Evolutionary conservation across 2,113 vertebrate genomes (phyloP).

Genomic region (Chlamydotis undulata): DNA sequence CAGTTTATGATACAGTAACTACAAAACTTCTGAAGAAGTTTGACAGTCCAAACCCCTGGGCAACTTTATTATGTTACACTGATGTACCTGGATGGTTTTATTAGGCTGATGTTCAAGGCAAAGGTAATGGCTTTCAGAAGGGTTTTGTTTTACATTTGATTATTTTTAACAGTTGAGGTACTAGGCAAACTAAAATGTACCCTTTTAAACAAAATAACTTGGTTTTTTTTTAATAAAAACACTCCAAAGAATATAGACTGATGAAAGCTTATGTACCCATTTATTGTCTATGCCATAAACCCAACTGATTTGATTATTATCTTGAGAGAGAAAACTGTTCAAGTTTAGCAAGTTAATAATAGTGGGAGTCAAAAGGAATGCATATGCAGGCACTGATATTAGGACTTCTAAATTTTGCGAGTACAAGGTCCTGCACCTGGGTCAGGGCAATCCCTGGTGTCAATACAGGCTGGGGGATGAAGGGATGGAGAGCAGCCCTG

Average conservation of each 20-base stretch:
- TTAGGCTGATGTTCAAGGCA: not conserved
- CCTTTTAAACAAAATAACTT: not conserved
- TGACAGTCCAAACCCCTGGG: not conserved
- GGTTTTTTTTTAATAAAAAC: not conserved
- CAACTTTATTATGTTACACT: not conserved
- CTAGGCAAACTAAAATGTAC: not conserved
- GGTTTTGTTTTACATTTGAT: not conserved
- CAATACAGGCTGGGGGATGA: not conserved
- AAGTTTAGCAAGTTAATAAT: not conserved
- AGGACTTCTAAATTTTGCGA: not conserved
- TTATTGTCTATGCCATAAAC: not conserved
- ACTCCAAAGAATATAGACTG: not conserved
- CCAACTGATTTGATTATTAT: not conserved
- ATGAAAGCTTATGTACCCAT: not conserved
- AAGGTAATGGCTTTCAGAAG: not conserved
- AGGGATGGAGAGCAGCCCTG: not conserved
- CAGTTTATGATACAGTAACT: not conserved
- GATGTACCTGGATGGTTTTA: not conserved
- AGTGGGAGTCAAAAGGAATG: not conserved
- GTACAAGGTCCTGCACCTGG: not conserved
- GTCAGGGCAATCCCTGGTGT: accelerated
- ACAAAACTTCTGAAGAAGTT: not conserved
- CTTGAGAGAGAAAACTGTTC: not conserved
- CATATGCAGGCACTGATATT: not conserved
- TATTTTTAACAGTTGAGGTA: not conserved